Conservation (phyloP, 2,888 invertebrate genomes). For the Oeneis ivallda region DNA sequence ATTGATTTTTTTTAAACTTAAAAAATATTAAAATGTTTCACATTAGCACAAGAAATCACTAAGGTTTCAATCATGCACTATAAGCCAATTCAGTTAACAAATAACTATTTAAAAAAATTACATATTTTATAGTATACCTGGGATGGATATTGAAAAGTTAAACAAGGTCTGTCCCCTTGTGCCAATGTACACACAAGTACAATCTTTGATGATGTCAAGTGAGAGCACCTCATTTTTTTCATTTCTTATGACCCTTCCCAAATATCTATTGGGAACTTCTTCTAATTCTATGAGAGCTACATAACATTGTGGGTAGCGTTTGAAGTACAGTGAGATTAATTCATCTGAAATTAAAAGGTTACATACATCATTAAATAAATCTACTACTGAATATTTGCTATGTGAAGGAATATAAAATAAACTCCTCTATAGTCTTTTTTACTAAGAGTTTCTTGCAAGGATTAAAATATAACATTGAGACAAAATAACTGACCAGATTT, state of each 20-base stretch:
- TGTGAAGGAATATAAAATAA: too few species aligned
- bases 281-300: slow-evolving; percentile 60
- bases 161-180: slow-evolving; percentile 83
- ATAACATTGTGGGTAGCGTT: slow-evolving; percentile 57
- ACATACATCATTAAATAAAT: too few species aligned
- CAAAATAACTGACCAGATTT: too few species aligned
- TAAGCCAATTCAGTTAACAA: too few species aligned
- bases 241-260: slow-evolving; percentile 60
- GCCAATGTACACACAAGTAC: slow-evolving; percentile 85
- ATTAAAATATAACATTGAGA: too few species aligned
- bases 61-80: too few species aligned
- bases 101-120: too few species aligned
- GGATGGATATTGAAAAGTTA: slow-evolving; percentile 81
- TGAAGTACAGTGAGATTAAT: slow-evolving; percentile 56
- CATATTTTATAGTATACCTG: slow-evolving; percentile 63
- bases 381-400: too few species aligned
- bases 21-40: too few species aligned
- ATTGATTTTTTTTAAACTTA: too few species aligned
- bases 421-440: too few species aligned
- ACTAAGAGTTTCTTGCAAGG: not conserved
- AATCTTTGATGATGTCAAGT: slow-evolving; percentile 70
- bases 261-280: slow-evolving; percentile 49
- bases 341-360: slow-evolving; percentile 52
- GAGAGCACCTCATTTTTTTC: slow-evolving; percentile 45
- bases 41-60: too few species aligned